phyloP scores from a whole-genome alignment of 1,140 invertebrate genomes.

The Drosophila nigromelanica region DNA sequence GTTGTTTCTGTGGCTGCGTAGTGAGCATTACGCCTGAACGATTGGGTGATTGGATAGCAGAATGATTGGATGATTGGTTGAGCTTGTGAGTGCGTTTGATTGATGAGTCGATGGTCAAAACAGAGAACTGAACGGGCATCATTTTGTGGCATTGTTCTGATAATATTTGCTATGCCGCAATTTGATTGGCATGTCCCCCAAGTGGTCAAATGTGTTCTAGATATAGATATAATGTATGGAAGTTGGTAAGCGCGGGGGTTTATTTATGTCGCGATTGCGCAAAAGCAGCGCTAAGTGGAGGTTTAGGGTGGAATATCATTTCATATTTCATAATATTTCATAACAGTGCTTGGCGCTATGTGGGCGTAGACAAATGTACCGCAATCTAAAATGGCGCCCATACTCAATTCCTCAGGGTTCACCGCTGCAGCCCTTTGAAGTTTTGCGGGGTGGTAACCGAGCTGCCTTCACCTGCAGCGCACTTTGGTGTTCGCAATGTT shows the following conservation, averaged over 20 bases:
- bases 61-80: slow-evolving; percentile 56
- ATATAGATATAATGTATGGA: slow-evolving; percentile 7
- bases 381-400: slow-evolving; percentile 56
- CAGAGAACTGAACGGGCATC: slow-evolving; percentile 31
- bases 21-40: slow-evolving; percentile 67
- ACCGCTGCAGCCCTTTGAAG: slow-evolving; percentile 51
- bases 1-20: slow-evolving; percentile 54
- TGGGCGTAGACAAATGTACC: slow-evolving; percentile 47
- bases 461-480: slow-evolving; percentile 18
- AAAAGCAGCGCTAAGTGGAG: slow-evolving; percentile 4
- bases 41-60: slow-evolving; percentile 54
- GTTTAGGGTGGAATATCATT: slow-evolving; percentile 64
- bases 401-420: not conserved
- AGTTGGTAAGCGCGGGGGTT: not conserved
- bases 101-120: slow-evolving; percentile 49
- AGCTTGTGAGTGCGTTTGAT: slow-evolving; percentile 60
- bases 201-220: slow-evolving; percentile 21
- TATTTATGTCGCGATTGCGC: slow-evolving; percentile 53
- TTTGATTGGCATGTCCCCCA: slow-evolving; percentile 57
- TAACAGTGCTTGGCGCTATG: slow-evolving; percentile 41
- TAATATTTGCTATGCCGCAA: slow-evolving; percentile 64
- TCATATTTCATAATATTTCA: slow-evolving; percentile 79
- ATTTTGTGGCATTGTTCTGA: slow-evolving; percentile 66
- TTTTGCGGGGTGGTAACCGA: slow-evolving; percentile 21
- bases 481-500: slow-evolving; percentile 36